Evolutionary conservation across 1,140 invertebrate species (phyloP), one percentile per base, ranked within the genome.

Genomic region (Lineus longissimus): DNA sequence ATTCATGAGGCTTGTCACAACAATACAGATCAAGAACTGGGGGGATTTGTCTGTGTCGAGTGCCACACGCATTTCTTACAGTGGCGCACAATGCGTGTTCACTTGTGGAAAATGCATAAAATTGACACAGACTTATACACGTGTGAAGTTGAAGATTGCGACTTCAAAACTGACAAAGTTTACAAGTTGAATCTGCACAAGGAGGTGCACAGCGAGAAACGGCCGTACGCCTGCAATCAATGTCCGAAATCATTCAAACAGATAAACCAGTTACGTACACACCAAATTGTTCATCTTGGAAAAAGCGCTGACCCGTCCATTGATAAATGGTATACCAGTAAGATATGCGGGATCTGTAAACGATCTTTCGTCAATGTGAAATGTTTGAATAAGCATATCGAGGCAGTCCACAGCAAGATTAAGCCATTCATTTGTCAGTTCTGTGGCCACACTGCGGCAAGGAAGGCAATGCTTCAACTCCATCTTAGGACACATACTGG

Each of bases 231-330:
- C 13, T 89, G 88, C 73, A 77, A 87, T 64, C 77, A 84, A 6
- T 92, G 90, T 75, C 84, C 84, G n/a, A 91, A 91, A 59, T 83
- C 85, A 1, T 92, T 91, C 76, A 90, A 91, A 76, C 91, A 88
- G 74, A 83, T 83, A 11, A 90, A 89, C 75, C 90, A 91, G 70
- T 78, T 91, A 55, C 83, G 63, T 57, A 87, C 87, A 76, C 87
- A 88, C 72, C 81, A 85, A 60, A 79, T 86, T 0, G 82, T 85
- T 61, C 87, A 88, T 77, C 72, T 84, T 41, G 80, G 84, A 68
- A 74, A 81, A 19, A 83, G 83, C 73, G 47, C 33, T 55, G 43
- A 33, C 60, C 1, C 61, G 59, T 22, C 58, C 17, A 33, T 55
- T 2, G 66, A 73, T 13, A 70, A 68, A 19, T 77, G 87, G 85